Conservation (phyloP, 2,888 invertebrate genomes). For the Rhopalosiphum nymphaeae region DNA sequence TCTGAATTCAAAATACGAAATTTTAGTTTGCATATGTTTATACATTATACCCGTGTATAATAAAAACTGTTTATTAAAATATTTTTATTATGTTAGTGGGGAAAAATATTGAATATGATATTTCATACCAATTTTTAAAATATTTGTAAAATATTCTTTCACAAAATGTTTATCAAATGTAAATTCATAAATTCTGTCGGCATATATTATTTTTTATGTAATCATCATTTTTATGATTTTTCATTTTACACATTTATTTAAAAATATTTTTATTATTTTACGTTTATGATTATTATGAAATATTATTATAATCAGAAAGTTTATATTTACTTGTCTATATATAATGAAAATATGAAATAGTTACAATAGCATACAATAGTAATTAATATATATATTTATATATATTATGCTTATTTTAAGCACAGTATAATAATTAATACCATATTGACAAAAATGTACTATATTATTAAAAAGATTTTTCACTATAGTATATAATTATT, state of each 20-base stretch:
- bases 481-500: background rate
- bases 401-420: background rate
- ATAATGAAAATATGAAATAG: background rate
- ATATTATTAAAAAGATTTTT: background rate
- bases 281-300: background rate
- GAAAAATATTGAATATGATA: background rate
- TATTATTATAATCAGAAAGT: background rate
- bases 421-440: background rate
- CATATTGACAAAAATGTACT: background rate
- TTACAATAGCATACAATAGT: background rate
- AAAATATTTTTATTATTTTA: no score
- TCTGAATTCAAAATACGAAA: background rate
- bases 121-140: background rate
- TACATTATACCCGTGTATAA: no score
- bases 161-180: background rate
- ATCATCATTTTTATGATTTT: background rate
- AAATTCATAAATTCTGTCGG: background rate
- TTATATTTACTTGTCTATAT: background rate
- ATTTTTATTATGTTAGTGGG: background rate
- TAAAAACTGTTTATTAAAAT: background rate
- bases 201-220: background rate
- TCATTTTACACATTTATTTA: background rate
- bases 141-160: background rate
- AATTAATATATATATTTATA: background rate
- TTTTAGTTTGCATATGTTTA: background rate